Base-by-base conservation (phyloP, 2,888 invertebrate species). In the Dynastes tityus region DNA sequence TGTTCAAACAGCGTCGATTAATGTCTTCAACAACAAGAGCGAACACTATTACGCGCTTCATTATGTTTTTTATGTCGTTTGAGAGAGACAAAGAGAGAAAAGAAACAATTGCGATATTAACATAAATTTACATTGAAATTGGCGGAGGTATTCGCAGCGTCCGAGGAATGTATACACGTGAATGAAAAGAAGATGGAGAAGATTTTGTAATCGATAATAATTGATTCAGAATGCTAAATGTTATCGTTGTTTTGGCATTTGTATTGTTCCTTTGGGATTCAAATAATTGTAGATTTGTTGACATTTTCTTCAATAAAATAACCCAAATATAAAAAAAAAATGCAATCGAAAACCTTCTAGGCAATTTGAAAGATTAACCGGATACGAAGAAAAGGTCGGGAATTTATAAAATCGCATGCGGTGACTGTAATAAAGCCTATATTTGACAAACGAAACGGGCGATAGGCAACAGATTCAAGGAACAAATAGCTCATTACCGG, bases 111-210 rank as follows among this genome's bases (percentile, higher is more conserved):
- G 40, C 32, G 9, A 13, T 73, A 73, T 58, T 73, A 58, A 16
- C 73, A 73, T 73, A 58, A 73, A 73, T 73, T 71, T 32, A 16
- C 55, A 71, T 71, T 58, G n/a, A 71, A 55, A 71, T 55, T 53
- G 37, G 8, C 27, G 2, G 11, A 49, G 27, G 32, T 27, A 63
- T 32, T 32, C 11, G 8, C 63, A 63, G 22, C 63, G 63, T 32
- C 13, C 29, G 13, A 32, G 27, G 32, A 63, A 32, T 32, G 32
- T 5, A 13, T 32, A 32, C 32, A 63, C 11, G 11, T 11, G 11
- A 63, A 32, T 63, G 22, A 32, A 11, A 3, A 63, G 63, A 32
- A 63, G 63, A 63, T 29, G 13, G 11, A 4, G 32, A 27, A 32
- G 32, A 63, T 63, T 63, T 63, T 29, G 32, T 32, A 63, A 63